Percentiles rank a stretch among this genome's conserved stretches.
These are phyloP conservation scores for Echinometra lucunter DNA, from an alignment of 53 echinoderm and acorn worm species.

Conservation along the genomic window DNA sequence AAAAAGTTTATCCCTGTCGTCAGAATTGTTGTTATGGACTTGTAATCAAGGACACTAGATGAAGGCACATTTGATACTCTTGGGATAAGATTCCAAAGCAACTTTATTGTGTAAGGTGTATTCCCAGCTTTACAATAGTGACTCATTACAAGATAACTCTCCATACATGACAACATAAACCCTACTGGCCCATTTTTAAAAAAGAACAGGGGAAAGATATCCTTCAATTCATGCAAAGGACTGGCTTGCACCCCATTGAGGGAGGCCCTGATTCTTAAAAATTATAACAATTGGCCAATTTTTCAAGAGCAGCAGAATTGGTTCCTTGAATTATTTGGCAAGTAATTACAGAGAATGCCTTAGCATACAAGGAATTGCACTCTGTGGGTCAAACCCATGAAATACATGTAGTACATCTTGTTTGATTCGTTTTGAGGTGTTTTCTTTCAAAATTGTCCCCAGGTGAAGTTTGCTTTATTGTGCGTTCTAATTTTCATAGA, in stretches of 20 bases:
- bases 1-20: neutral
- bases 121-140: neutral
- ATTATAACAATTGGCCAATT: constrained; percentile 4
- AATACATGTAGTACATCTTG: constrained; percentile 35
- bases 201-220: neutral
- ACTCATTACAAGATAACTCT: neutral
- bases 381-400: neutral
- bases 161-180: too few species aligned
- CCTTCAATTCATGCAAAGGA: neutral
- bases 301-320: neutral
- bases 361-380: neutral
- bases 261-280: neutral
- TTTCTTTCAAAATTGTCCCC: constrained; percentile 28
- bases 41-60: neutral
- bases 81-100: too few species aligned
- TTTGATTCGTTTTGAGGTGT: constrained; percentile 21
- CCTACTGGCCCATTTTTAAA: too few species aligned
- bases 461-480: neutral
- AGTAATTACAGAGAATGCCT: neutral
- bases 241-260: neutral
- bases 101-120: too few species aligned
- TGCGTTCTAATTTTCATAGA: neutral
- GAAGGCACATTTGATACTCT: neutral
- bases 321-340: constrained; percentile 2
- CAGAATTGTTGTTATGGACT: neutral